Evolutionary conservation across 2,113 vertebrate genomes (phyloP).

Genomic region (Mormoops blainvillei): DNA sequence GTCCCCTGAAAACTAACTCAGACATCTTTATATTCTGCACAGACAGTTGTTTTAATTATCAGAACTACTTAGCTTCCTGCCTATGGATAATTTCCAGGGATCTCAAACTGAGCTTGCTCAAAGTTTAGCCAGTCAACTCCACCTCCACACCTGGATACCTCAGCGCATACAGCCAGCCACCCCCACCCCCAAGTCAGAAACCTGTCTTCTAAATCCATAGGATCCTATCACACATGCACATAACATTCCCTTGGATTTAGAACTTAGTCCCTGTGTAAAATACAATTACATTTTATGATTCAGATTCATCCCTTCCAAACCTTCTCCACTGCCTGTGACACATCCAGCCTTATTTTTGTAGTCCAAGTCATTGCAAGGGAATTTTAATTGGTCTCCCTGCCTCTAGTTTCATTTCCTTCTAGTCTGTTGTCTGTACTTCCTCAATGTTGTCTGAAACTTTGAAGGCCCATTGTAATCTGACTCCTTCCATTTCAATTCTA

Average conservation of each 20-base stretch:
- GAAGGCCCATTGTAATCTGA: background rate
- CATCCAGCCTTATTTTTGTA: background rate
- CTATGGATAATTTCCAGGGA: background rate
- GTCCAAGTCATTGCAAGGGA: background rate
- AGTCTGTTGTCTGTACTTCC: background rate
- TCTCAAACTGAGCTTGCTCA: background rate
- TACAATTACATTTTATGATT: background rate
- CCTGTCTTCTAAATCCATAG: background rate
- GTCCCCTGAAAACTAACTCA: background rate
- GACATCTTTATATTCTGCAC: background rate
- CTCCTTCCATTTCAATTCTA: background rate
- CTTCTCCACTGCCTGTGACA: background rate
- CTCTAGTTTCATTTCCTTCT: background rate
- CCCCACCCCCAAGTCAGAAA: background rate
- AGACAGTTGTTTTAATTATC: background rate
- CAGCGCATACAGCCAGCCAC: background rate
- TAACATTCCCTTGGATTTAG: background rate
- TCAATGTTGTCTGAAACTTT: background rate
- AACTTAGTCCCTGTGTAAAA: background rate
- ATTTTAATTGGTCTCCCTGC: background rate
- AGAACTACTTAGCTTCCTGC: background rate
- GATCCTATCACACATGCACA: background rate
- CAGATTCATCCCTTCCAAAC: background rate
- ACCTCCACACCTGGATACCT: background rate
- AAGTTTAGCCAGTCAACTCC: background rate